phyloP scores from a whole-genome alignment of 1,140 invertebrate genomes.

The Scaptomyza graminum region DNA sequence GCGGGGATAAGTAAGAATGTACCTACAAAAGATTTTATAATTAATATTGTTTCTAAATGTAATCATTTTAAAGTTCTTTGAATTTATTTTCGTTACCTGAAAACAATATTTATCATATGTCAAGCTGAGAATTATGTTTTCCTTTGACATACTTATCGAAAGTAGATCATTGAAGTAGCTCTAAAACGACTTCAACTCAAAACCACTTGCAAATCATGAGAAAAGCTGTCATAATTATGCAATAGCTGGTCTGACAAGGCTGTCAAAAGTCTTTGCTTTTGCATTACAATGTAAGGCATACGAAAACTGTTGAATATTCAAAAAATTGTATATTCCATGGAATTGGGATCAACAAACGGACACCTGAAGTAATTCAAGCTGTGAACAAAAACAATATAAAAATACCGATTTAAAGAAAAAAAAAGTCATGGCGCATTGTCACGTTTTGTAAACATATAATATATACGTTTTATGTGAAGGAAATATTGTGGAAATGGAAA shows the following conservation, averaged over 20 bases:
- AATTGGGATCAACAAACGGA: constrained; percentile 73
- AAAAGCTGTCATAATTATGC: constrained; percentile 71
- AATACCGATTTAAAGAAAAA: constrained; percentile 26
- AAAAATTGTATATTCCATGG: constrained; percentile 13
- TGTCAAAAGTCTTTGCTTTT: constrained; percentile 36
- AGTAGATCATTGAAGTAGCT: constrained; percentile 11
- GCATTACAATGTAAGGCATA: constrained; percentile 2
- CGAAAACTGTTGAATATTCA: constrained; percentile 35
- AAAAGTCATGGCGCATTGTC: constrained; percentile 56
- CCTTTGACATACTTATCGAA: background rate
- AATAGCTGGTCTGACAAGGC: constrained; percentile 59
- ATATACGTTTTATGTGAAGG: constrained; percentile 6
- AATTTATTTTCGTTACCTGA: background rate
- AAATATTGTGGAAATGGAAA: constrained; percentile 58
- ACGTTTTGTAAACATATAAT: constrained; percentile 61
- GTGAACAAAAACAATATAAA: constrained; percentile 43
- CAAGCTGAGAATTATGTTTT: background rate
- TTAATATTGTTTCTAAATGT: background rate
- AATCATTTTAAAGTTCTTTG: background rate
- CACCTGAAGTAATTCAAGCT: constrained; percentile 63
- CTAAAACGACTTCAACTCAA: constrained; percentile 2
- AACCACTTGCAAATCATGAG: constrained; percentile 40
- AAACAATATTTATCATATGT: constrained; percentile 6
- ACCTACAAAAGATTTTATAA: background rate
- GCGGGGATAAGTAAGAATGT: background rate